Evolutionary conservation across 2,888 invertebrate genomes (phyloP), one percentile per base, ranked within the genome.

Genomic region (Habroteleia sp.): DNA sequence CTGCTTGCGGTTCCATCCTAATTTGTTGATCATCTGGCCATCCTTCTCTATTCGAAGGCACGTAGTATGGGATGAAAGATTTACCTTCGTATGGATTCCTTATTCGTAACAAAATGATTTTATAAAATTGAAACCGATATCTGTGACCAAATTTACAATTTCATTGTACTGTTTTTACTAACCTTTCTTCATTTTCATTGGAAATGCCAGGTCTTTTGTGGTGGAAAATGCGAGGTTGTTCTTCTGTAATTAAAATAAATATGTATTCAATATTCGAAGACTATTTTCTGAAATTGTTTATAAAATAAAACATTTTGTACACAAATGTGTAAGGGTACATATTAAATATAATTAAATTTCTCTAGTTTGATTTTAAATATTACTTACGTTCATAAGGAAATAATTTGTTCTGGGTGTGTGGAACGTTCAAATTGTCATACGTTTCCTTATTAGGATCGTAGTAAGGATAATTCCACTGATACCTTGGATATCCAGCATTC

Each of bases 391-490:
- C 86, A 50, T 85, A 86, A 10, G 77, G 72, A 35, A 81, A 77
- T 5, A 81, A 8, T 66, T 82, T 83, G 8, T 74, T 81, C 20
- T 79, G 82, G 3, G 78, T 80, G 11, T 72, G 85, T 48, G 79
- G 78, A 1, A 81, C 58, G 73, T 83, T 83, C 16, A 74, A 62
- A 13, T 80, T 63, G 23, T 76, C 78, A 50, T 81, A 84, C 0
- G 63, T 20, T 41, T 84, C 83, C 31, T 85, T 87, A 33, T 80
- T 85, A 48, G 82, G 84, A 13, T 86, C 85, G 31, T 85, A 85
- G 3, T 83, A 71, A 3, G 82, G 83, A 77, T 86, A 85, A 27
- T 87, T 83, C 87, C 86, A 87, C 11, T 78, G 83, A 20, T 85
- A 84, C 2, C 81, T 78, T 7, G 82, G 83, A 31, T 68, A 72